Base-by-base conservation (phyloP, 2,888 invertebrate genomes). In the Clivina fossor region DNA sequence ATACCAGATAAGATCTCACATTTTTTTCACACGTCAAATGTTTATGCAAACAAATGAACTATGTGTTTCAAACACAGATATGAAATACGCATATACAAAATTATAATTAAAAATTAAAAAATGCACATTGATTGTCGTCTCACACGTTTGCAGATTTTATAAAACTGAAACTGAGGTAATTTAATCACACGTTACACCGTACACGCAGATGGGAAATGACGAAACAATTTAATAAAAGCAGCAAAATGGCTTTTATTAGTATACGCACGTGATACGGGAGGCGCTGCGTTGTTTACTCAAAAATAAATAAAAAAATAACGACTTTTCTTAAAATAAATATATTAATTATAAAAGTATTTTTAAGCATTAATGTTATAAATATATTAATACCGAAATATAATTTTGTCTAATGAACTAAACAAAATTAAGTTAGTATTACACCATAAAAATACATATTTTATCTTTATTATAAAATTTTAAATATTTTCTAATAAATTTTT, bases 131-230 rank as follows among this genome's bases (percentile, higher is more conserved):
- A 53, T 26, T 11, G 16, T 5, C 40, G 22, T 22, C 26, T 32
- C 16, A 35, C 53, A 35, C 35, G 37, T 44, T 44, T 18, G 37
- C 26, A 44, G 26, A 53, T n/a, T 11, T 19, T 35, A 43, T 43
- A 30, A 33, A 51, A 43, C 11, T 51, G 13, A 18, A 32, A 48
- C 16, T n/a, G 22, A 22, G 24, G 19, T 37, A 13, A 11, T 40
- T 22, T 19, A 35, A 24, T 24, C 33, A 28, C 53, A 44, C 53
- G 44, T 47, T 47, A 22, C 33, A 32, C 19, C 33, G 33, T 40
- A 40, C 40, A 40, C 26, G 35, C 44, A 33, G 11, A 35, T 53
- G 19, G 53, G 53, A 53, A 53, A 53, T 53, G 53, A 53, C 53
- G 53, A 53, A 53, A n/a, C n/a, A n/a, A 53, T 33, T 22, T 9